Evolutionary conservation across 2,113 vertebrate genomes (phyloP), one percentile per base, ranked within the genome.

Genomic region (Nestor notabilis): DNA sequence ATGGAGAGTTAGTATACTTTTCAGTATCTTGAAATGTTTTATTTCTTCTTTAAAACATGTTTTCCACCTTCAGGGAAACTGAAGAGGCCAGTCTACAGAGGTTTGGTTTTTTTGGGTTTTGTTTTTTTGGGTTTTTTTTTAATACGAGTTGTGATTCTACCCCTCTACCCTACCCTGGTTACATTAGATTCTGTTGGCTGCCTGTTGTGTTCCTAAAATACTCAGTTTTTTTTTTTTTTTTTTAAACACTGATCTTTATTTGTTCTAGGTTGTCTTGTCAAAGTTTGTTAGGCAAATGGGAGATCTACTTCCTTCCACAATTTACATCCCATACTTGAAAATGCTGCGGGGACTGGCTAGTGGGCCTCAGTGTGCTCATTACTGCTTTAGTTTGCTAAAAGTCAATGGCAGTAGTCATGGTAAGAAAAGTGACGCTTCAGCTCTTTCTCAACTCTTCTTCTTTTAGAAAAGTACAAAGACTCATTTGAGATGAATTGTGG

Each of bases 201-300:
- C 35, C 52, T 33, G 2, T 25, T 89, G 17, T 91, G 94, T 74
- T 93, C 58, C 39, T 95, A 63, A 77, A 97, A 84, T 93, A 58
- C 46, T 88, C 61, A 65, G 27, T 41, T 82, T 56, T 50, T 69
- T 43, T 58, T 55, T 50, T 47, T 58, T 46, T 71, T 69, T 58
- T 35, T 70, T 15, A 93, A 95, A 85, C 29, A 64, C 43, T 78
- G 64, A 78, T 55, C 44, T 96, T 95, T 91, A 91, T 76, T 85
- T 97, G 49, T 97, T 98, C 63, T 93, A 99, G 99, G 99, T 99
- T 96, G 99, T 99, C 93, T 97, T 99, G 93, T 99, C 99, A 47
- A 99, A 99, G 96, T 99, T 99, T 98, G 99, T 99, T 89, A 99
- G 99, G 97, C 99, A 99, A 97, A 99, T 99, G 99, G 99, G 99